Percentiles rank a stretch among this genome's conserved stretches.
These are phyloP conservation scores for Fregetta grallaria DNA, from an alignment of 2,113 vertebrate genomes.

Conservation along the genomic window DNA sequence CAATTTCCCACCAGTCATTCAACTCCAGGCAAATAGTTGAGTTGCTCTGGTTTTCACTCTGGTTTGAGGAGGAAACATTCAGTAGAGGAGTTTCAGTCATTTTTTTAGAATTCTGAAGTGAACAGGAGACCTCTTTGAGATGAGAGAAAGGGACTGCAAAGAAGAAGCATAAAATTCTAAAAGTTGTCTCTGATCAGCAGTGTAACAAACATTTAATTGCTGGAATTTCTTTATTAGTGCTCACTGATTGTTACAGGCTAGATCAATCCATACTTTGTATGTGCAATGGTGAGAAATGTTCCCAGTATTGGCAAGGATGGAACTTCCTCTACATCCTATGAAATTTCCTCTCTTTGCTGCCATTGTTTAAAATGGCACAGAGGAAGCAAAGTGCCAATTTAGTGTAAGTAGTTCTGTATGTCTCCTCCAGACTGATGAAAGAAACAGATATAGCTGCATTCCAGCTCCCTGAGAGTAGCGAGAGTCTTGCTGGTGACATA, in stretches of 20 bases:
- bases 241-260: not conserved
- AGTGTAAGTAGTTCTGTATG: not conserved
- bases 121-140: not conserved
- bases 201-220: not conserved
- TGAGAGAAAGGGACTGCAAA: not conserved
- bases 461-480: not conserved
- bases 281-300: not conserved
- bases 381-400: not conserved
- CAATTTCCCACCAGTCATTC: constrained; percentile 68
- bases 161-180: not conserved
- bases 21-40: not conserved
- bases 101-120: not conserved
- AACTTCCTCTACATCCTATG: not conserved
- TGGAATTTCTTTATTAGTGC: not conserved
- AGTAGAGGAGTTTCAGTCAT: constrained; percentile 11
- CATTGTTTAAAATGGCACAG: not conserved
- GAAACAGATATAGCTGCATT: not conserved
- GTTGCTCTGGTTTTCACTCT: not conserved
- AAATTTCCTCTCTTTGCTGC: not conserved
- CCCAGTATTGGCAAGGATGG: not conserved
- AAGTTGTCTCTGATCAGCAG: not conserved
- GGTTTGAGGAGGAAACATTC: not conserved
- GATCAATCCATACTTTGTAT: not conserved
- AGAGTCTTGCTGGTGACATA: not conserved
- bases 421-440: not conserved